phyloP scores from a whole-genome alignment of 2,888 invertebrate species.

The Drosophila villosipedis region DNA sequence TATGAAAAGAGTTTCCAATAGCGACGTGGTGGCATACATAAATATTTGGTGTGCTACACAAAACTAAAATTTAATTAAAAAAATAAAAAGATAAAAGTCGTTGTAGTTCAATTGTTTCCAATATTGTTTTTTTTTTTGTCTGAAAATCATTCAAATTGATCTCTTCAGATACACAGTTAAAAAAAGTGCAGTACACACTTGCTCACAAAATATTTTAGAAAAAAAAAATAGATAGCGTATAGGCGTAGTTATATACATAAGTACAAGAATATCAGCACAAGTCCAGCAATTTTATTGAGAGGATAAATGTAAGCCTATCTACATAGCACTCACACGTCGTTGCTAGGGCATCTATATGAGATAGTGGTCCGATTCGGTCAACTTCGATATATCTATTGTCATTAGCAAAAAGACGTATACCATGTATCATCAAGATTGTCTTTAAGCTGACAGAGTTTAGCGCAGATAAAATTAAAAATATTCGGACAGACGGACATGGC shows the following conservation, averaged over 20 bases:
- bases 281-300: background rate
- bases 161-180: background rate
- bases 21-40: background rate
- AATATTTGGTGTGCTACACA: background rate
- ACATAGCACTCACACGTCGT: too few relatives aligned
- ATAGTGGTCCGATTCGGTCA: too few relatives aligned
- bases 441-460: background rate
- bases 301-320: too few relatives aligned
- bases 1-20: background rate
- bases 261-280: background rate
- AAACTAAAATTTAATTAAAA: background rate
- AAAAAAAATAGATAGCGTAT: background rate
- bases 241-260: background rate
- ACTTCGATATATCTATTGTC: too few relatives aligned
- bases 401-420: background rate
- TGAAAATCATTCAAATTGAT: background rate
- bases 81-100: background rate
- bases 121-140: background rate
- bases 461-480: background rate
- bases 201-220: background rate
- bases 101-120: background rate
- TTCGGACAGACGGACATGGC: too few relatives aligned
- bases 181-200: background rate
- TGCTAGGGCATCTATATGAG: too few relatives aligned
- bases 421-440: background rate